These are phyloP conservation scores for Pachycephus smyrnensis DNA, from an alignment of 2,888 invertebrate genomes.

Conservation along the genomic window DNA sequence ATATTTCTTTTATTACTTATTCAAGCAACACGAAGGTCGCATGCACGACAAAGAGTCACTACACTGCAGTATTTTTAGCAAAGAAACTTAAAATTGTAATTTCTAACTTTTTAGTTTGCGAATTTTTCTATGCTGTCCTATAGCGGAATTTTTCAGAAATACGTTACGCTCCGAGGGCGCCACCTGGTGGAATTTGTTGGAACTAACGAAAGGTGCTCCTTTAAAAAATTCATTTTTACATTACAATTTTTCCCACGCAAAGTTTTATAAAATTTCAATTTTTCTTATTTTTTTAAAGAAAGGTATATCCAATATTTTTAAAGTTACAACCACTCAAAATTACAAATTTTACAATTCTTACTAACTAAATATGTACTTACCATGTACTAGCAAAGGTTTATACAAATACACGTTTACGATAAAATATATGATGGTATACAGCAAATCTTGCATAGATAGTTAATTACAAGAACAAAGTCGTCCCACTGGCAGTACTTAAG, in stretches of 20 bases:
- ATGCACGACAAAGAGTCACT: background rate
- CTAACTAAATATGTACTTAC: background rate
- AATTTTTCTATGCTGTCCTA: background rate
- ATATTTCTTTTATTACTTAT: background rate
- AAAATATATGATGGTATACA: too few relatives aligned
- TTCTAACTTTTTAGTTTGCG: background rate
- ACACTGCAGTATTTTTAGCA: background rate
- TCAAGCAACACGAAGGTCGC: background rate
- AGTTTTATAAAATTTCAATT: background rate
- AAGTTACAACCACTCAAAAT: background rate
- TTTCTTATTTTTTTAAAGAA: background rate
- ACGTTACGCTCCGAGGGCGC: background rate
- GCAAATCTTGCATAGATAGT: background rate
- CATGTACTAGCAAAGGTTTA: background rate
- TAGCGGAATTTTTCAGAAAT: background rate
- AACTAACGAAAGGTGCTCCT: background rate
- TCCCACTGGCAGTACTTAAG: background rate
- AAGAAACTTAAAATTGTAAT: background rate
- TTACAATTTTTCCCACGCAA: background rate
- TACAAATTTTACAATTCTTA: too few relatives aligned
- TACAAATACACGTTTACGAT: background rate
- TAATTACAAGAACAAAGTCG: background rate
- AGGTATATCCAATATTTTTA: background rate
- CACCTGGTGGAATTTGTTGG: background rate
- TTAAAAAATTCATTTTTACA: background rate